Evolutionary conservation across 1,140 invertebrate species (phyloP).

Genomic region (Arctopsyche grandis): DNA sequence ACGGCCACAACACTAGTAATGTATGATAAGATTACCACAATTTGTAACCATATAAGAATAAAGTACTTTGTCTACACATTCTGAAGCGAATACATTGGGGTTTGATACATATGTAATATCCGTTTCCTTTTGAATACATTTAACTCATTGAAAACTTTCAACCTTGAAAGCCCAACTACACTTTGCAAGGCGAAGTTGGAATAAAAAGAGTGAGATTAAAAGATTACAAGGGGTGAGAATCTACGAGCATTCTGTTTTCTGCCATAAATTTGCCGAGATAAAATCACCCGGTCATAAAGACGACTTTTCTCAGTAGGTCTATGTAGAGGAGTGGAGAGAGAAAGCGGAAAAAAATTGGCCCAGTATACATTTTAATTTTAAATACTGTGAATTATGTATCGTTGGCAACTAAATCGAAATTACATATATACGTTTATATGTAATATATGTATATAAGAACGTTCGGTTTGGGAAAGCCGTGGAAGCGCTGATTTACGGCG

Average conservation of each 20-base stretch:
- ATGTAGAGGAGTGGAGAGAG: background rate
- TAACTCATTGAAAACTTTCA: background rate
- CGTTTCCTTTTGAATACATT: background rate
- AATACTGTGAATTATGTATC: constrained; percentile 1
- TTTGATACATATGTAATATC: too few relatives aligned
- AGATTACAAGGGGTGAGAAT: constrained; percentile 26
- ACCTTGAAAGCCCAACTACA: constrained; percentile 10
- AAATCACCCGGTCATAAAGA: constrained; percentile 27
- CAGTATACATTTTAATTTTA: background rate
- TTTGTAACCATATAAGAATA: too few relatives aligned
- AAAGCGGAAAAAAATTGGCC: background rate
- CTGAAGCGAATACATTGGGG: too few relatives aligned
- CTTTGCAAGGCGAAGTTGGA: background rate
- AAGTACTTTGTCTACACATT: too few relatives aligned
- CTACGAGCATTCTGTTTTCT: constrained; percentile 25
- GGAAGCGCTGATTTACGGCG: background rate
- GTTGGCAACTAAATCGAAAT: background rate
- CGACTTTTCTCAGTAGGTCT: background rate
- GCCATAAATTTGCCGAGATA: constrained; percentile 24
- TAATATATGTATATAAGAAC: constrained; percentile 4
- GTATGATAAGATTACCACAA: too few relatives aligned
- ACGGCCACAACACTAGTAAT: too few relatives aligned
- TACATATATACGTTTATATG: background rate
- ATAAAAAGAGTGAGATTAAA: constrained; percentile 27
- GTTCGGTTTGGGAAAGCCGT: background rate